Evolutionary conservation across 2,797 vertebrate species (phyloP).

Genomic region (Gila robusta): DNA sequence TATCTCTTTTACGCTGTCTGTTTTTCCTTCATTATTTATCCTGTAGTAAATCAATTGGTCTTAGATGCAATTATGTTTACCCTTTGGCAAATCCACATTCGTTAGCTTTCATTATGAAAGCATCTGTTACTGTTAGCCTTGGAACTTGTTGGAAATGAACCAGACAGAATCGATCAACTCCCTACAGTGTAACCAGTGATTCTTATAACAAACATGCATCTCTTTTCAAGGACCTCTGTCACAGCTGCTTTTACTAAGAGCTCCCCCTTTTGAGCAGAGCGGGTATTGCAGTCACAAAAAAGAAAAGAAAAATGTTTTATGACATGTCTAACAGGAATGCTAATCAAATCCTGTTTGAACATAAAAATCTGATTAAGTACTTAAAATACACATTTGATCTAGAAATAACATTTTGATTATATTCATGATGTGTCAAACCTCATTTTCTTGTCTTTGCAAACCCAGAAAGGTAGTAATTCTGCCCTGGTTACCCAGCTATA

Average conservation of each 20-base stretch:
- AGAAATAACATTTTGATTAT: constrained; percentile 26
- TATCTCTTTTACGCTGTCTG: not conserved
- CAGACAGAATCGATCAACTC: not conserved
- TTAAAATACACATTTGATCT: constrained; percentile 3
- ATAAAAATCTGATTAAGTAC: not conserved
- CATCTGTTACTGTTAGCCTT: not conserved
- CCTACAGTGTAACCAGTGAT: not conserved
- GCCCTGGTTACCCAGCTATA: constrained; percentile 9
- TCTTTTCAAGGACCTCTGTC: not conserved
- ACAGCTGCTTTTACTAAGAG: constrained; percentile 13
- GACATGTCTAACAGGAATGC: not conserved
- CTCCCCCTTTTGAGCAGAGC: constrained; percentile 58
- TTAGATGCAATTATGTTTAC: constrained; percentile 20
- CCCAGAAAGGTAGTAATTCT: constrained; percentile 13
- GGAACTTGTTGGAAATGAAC: constrained; percentile 11
- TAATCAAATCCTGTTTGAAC: constrained; percentile 2
- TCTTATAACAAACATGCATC: not conserved
- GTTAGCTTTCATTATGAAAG: constrained; percentile 27
- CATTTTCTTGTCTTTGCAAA: constrained; percentile 10
- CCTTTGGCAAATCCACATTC: constrained; percentile 20
- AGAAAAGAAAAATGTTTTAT: not conserved
- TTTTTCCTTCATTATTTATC: constrained; percentile 30
- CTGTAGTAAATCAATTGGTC: constrained; percentile 9
- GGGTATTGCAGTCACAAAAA: constrained; percentile 12
- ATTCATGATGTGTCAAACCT: not conserved